Percentiles rank a stretch among this genome's conserved stretches.
These are phyloP conservation scores for Cheiracanthium punctorium DNA, from an alignment of 2,888 invertebrate genomes.

Conservation along the genomic window DNA sequence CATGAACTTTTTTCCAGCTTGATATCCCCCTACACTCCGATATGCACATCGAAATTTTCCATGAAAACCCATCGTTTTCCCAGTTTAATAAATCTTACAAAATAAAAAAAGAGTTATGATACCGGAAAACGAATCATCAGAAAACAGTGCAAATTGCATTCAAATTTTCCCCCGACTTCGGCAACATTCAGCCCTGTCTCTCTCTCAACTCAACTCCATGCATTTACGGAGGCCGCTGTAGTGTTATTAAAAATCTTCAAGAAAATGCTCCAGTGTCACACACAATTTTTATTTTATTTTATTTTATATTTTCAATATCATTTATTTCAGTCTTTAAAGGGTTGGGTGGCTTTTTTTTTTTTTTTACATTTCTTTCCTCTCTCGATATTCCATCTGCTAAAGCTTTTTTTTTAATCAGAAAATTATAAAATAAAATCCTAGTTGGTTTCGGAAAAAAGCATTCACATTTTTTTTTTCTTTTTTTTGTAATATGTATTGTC, in stretches of 20 bases:
- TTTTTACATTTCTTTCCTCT: background rate
- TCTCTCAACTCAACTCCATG: background rate
- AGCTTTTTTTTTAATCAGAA: too few species aligned
- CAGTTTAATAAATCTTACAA: background rate
- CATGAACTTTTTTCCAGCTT: too few species aligned
- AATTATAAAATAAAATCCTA: too few species aligned
- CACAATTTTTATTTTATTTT: too few species aligned
- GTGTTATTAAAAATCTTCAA: background rate
- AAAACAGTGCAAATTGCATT: background rate
- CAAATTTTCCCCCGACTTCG: too few species aligned
- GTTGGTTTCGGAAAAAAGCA: too few species aligned
- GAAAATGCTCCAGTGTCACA: background rate
- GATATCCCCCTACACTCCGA: too few species aligned
- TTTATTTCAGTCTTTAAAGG: constrained; percentile 13
- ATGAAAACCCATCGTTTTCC: background rate
- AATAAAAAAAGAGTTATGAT: too few species aligned
- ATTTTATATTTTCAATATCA: constrained; percentile 8
- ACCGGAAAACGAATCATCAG: background rate
- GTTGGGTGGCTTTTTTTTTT: background rate
- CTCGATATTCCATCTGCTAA: background rate
- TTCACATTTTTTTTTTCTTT: too few species aligned
- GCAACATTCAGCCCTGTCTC: background rate
- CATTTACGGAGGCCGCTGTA: background rate
- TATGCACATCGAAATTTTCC: background rate
- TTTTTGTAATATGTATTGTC: constrained; percentile 11